Percentiles rank a stretch among this genome's conserved stretches.
Conservation (phyloP, 30 jellyfish, hydroid and myxozoan genomes). For the Turritopsis rubra region DNA sequence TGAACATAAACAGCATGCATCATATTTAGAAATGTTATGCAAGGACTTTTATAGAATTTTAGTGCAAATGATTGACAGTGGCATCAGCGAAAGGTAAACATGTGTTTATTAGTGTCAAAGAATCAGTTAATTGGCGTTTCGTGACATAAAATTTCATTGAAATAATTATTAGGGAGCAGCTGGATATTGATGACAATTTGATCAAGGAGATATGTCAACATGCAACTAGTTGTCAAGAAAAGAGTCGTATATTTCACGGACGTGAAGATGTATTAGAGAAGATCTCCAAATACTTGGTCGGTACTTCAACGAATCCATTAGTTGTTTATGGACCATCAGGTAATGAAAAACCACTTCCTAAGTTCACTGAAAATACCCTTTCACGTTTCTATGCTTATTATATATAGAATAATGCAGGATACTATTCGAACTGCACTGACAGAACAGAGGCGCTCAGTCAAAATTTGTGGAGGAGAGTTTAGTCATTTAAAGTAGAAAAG, state of each 20-base stretch:
- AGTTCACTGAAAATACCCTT: too few species aligned
- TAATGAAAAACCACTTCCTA: too few species aligned
- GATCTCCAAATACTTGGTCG: slow-evolving; percentile 34
- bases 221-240: slow-evolving; percentile 64
- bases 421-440: too few species aligned
- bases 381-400: too few species aligned
- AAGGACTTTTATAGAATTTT: slow-evolving; percentile 52
- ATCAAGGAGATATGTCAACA: slow-evolving; percentile 70
- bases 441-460: too few species aligned
- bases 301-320: slow-evolving; percentile 11
- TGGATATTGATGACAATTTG: slow-evolving; percentile 45
- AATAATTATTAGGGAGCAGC: slow-evolving; percentile 20
- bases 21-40: slow-evolving; percentile 45
- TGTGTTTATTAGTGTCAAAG: too few species aligned
- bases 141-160: too few species aligned
- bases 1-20: slow-evolving; percentile 30
- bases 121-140: too few species aligned
- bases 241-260: slow-evolving; percentile 64
- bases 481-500: too few species aligned
- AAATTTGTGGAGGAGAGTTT: too few species aligned
- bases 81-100: slow-evolving; percentile 49
- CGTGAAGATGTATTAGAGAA: slow-evolving; percentile 54
- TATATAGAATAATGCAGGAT: too few species aligned
- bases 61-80: slow-evolving; percentile 58
- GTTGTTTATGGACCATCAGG: slow-evolving; percentile 63